These are phyloP conservation scores for Sepioteuthis lessoniana DNA, from an alignment of 2,888 invertebrate genomes.

Conservation along the genomic window DNA sequence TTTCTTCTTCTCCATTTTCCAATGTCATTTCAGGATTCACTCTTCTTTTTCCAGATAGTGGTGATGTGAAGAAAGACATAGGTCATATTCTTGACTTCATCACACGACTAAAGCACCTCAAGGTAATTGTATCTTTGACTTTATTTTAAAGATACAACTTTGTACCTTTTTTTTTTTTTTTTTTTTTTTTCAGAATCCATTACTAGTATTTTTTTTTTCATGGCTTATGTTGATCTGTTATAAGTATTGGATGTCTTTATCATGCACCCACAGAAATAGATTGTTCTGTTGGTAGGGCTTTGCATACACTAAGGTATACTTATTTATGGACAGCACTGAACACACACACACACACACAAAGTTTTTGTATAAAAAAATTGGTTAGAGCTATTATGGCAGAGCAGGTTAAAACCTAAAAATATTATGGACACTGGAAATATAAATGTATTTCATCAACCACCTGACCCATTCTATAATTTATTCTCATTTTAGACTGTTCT, in stretches of 20 bases:
- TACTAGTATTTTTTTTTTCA: not conserved
- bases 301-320: too few relatives aligned
- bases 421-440: too few relatives aligned
- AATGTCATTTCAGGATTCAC: slow-evolving; percentile 34
- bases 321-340: too few relatives aligned
- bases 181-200: not conserved
- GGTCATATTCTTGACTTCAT: slow-evolving; percentile 90
- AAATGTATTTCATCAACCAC: too few relatives aligned
- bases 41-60: slow-evolving; percentile 78
- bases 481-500: too few relatives aligned
- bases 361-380: too few relatives aligned
- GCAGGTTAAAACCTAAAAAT: too few relatives aligned
- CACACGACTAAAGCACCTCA: slow-evolving; percentile 81
- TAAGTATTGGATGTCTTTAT: not conserved
- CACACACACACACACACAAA: too few relatives aligned
- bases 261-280: too few relatives aligned
- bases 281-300: too few relatives aligned
- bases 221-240: not conserved
- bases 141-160: not conserved
- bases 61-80: slow-evolving; percentile 88
- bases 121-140: slow-evolving; percentile 75
- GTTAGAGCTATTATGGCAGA: too few relatives aligned
- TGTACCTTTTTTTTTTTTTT: not conserved
- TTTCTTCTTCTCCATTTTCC: not conserved
- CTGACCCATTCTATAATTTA: too few relatives aligned